These are phyloP conservation scores for Sebastes itinus DNA, from an alignment of 2,797 vertebrate species.

Conservation along the genomic window DNA sequence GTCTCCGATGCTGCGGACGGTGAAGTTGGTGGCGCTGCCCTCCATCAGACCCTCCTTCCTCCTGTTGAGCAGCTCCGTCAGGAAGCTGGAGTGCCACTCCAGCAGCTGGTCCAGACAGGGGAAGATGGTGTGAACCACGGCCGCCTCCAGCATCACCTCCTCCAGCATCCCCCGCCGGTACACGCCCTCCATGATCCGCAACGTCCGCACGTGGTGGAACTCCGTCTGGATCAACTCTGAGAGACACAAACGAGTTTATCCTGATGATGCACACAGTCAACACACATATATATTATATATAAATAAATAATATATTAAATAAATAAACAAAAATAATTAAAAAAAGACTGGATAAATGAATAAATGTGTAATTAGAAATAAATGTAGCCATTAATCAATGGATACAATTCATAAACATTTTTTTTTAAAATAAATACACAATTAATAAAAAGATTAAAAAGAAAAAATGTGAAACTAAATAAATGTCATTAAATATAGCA, in stretches of 20 bases:
- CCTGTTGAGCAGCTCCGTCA: constrained; percentile 84
- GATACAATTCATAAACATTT: too few relatives aligned
- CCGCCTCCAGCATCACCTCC: constrained; percentile 90
- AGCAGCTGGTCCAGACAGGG: constrained; percentile 92
- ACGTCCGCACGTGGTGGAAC: constrained; percentile 91
- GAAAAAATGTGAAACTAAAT: too few relatives aligned
- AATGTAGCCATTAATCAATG: too few relatives aligned
- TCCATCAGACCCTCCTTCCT: constrained; percentile 84
- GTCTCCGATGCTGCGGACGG: constrained; percentile 87
- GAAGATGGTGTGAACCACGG: constrained; percentile 89
- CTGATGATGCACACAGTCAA: neutral
- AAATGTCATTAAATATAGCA: too few relatives aligned
- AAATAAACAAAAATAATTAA: neutral
- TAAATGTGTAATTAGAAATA: too few relatives aligned
- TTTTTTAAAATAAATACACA: too few relatives aligned
- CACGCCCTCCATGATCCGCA: constrained; percentile 93
- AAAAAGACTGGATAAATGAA: too few relatives aligned
- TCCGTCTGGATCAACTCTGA: constrained; percentile 95
- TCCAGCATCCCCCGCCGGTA: constrained; percentile 92
- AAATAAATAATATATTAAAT: neutral
- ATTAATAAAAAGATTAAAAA: too few relatives aligned
- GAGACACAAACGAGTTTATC: neutral
- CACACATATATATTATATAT: neutral
- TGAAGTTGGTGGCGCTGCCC: constrained; percentile 88
- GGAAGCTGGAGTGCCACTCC: constrained; percentile 87